Evolutionary conservation across 2,888 invertebrate genomes (phyloP), one percentile per base, ranked within the genome.

Genomic region (Itoplectis maculator): DNA sequence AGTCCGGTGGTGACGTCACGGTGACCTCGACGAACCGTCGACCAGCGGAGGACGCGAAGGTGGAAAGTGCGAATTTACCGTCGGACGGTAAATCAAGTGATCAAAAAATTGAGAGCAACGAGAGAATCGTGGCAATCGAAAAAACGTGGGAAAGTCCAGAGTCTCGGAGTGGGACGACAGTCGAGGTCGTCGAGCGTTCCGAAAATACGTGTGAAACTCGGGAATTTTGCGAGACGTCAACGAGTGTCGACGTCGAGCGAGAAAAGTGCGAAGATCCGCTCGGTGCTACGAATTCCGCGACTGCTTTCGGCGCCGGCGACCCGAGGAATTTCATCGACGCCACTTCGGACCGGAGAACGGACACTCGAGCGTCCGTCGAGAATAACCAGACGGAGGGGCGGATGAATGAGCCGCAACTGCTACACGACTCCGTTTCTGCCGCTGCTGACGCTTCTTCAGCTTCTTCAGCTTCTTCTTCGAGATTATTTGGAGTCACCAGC

Each of bases 321-420:
- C 20, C 35, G 37, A 63, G 73, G 56, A 69, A 66, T 76, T 77
- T 69, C 77, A 77, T 79, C 79, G 56, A 66, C 47, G 70, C n/a
- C n/a, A 69, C 29, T 69, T 73, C 49, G 70, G 69, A 51, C 51
- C 29, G 35, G 37, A 68, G 45, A 80, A 47, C 65, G 61, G 68
- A 66, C 47, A 68, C 66, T 82, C 79, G 80, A 80, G 82, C 75
- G 51, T 66, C 54, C 49, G 84, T 76, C 83, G 85, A 83, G 79
- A 83, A 82, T 82, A 85, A 83, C 83, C 85, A 83, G 72, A 40
- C 66, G 7, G 76, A 74, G 80, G 79, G 74, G 66, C 76, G 74
- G 35, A 72, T 68, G 49, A 72, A 68, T 68, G 66, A 59, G 51
- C 79, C 75, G 54, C 76, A 61, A 18, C 70, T 72, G 20, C 75